Base-by-base conservation (phyloP, 1,140 invertebrate species). In the Adelges cooleyi region DNA sequence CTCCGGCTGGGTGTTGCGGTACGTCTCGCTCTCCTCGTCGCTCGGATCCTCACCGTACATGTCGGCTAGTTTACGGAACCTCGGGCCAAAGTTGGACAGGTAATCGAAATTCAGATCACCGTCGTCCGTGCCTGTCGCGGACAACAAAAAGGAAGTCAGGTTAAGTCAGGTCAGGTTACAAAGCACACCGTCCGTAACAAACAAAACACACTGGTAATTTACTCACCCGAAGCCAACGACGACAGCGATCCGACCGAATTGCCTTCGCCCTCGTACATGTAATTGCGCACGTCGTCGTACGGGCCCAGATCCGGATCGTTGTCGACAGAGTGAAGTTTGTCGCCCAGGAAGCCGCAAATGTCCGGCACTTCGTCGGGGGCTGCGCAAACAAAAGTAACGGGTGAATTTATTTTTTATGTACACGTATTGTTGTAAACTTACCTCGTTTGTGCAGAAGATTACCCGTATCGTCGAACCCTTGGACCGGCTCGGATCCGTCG, bases 21-120 rank as follows among this genome's bases (percentile, higher is more conserved):
- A 80, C 68, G 83, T 81, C 67, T 82, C 82, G 48, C 85, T 83
- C 62, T 83, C 79, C 50, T 87, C 86, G 71, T 92, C 89, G 71
- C 86, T 88, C 15, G 90, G 86, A 68, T 89, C 86, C 72, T 92
- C 89, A 15, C 90, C 92, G 75, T 98, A 98, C 92, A 98, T 96
- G 72, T 97, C 91, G 9, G 95, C 94, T 59, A 98, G 78, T 73
- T 96, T 96, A 69, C 92, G 84, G 81, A 98, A 98, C 65, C 93
- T 81, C 36, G 94, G 94, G 33, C 95, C 95, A 77, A 96, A 98
- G 72, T 91, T 91, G 27, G 93, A 94, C 69, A 98, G 78, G 77
- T 96, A 95, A 75, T 97, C 93, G 77, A 96, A 98, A 73, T 98
- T 94, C 69, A 96, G 82, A 77, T 95, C 92, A 53, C 89, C 90